Base-by-base conservation (phyloP, 2,888 invertebrate genomes). In the Anthophora plumipes region DNA sequence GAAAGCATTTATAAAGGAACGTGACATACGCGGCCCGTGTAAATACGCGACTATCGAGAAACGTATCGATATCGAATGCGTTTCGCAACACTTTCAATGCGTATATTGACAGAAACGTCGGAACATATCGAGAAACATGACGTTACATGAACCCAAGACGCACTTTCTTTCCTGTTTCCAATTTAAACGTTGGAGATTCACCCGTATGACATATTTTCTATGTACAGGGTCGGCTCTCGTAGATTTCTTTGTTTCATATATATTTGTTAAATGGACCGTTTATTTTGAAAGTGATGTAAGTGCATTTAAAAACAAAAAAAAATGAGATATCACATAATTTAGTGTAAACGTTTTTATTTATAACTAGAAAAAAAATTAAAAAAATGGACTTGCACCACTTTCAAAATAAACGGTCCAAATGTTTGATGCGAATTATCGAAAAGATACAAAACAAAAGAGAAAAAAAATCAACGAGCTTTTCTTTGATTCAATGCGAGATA, bases 51-150 rank as follows among this genome's bases (percentile, higher is more conserved):
- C 20, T 43, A n/a, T 31, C 57, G 72, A 54, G 37, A 60, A 50
- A 50, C 54, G 46, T 80, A 72, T 64, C 78, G 69, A 73, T 74
- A 70, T 59, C 39, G 74, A 39, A 63, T 48, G 61, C 20, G n/a
- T 50, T 20, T 55, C 43, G 39, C 25, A 22, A 50, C 17, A 25
- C 39, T 64, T 64, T 39, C 41, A 64, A 63, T 71, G 57, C 39
- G 17, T 69, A 85, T 85, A 85, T 85, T 61, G 73, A 31, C 85
- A 84, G 69, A 69, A 57, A 78, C n/a, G 76, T 48, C 70, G 66
- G 55, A 52, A 79, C 14, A 20, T 67, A 41, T 72, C 48, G 73
- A 46, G 11, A 37, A 71, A 69, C 43, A 37, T 11, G 39, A 52
- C 20, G 9, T 39, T 8, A 71, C 22, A 46, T 54, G 37, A 54